Conservation (phyloP, 2,113 vertebrate genomes). For the Madoqua kirkii region DNA sequence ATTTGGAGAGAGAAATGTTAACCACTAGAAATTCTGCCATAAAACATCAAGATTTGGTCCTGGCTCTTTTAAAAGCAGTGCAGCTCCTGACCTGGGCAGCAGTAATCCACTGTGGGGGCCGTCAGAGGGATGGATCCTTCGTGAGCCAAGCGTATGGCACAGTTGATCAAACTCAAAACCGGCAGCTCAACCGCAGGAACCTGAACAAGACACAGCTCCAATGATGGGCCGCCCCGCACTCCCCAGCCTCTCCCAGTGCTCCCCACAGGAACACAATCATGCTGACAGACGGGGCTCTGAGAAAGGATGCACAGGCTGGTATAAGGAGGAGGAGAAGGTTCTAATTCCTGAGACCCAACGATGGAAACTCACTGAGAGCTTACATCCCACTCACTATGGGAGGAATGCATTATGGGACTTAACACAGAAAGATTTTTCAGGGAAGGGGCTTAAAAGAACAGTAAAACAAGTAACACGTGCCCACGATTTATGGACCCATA, state of each 20-base stretch:
- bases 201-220: neutral
- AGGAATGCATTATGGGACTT: neutral
- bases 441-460: neutral
- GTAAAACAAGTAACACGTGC: neutral
- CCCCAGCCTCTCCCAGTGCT: neutral
- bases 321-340: neutral
- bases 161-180: neutral
- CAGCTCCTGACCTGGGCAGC: neutral
- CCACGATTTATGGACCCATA: neutral
- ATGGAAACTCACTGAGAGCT: neutral
- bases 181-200: neutral
- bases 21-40: neutral
- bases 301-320: neutral
- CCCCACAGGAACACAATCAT: neutral
- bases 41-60: neutral
- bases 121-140: neutral
- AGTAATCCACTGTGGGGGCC: neutral
- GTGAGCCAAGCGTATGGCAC: neutral
- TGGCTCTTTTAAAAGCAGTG: neutral
- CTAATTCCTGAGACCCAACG: neutral
- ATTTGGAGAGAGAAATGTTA: neutral
- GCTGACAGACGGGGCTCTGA: neutral
- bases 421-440: neutral
- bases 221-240: accelerated
- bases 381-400: neutral